phyloP scores from a whole-genome alignment of 2,797 vertebrate genomes.

The Sebastes matsubarae region DNA sequence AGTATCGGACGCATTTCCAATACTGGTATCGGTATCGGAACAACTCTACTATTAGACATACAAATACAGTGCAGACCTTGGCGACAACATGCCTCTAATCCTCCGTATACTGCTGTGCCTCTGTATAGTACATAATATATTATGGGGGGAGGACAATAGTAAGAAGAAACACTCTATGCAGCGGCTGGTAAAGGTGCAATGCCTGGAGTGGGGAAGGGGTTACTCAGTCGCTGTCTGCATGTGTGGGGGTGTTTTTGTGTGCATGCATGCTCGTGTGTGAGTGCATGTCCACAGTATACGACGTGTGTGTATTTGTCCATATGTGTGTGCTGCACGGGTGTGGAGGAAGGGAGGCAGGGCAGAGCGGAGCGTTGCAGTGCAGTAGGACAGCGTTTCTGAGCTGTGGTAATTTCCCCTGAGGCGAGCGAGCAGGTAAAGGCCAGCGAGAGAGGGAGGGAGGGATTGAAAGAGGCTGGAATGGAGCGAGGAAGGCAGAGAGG shows the following conservation, averaged over 20 bases:
- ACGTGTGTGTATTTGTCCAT: slow-evolving; percentile 28
- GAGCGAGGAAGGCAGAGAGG: slow-evolving; percentile 39
- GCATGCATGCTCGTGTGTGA: slow-evolving; percentile 4
- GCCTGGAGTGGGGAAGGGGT: slow-evolving; percentile 17
- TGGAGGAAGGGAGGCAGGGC: slow-evolving; percentile 58
- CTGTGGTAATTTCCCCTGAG: slow-evolving; percentile 83
- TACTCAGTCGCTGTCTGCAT: slow-evolving; percentile 16
- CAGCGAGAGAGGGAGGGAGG: slow-evolving; percentile 52
- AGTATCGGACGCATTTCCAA: no score
- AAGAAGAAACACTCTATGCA: slow-evolving; percentile 6
- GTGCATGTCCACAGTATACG: slow-evolving; percentile 3
- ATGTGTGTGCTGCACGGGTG: slow-evolving; percentile 33
- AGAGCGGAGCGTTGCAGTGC: slow-evolving; percentile 64
- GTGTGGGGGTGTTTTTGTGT: not conserved
- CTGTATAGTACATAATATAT: slow-evolving; percentile 18
- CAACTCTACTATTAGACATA: not conserved
- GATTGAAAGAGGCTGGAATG: slow-evolving; percentile 17
- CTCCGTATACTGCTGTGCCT: slow-evolving; percentile 15
- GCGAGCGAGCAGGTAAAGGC: slow-evolving; percentile 80
- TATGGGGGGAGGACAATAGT: slow-evolving; percentile 35
- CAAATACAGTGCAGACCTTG: slow-evolving; percentile 16
- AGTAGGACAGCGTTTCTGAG: slow-evolving; percentile 74
- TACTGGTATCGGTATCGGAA: no score
- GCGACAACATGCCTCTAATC: slow-evolving; percentile 35
- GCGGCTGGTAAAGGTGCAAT: slow-evolving; percentile 29